These are phyloP conservation scores for Pluvianellus socialis DNA, from an alignment of 2,113 vertebrate species.

Conservation along the genomic window DNA sequence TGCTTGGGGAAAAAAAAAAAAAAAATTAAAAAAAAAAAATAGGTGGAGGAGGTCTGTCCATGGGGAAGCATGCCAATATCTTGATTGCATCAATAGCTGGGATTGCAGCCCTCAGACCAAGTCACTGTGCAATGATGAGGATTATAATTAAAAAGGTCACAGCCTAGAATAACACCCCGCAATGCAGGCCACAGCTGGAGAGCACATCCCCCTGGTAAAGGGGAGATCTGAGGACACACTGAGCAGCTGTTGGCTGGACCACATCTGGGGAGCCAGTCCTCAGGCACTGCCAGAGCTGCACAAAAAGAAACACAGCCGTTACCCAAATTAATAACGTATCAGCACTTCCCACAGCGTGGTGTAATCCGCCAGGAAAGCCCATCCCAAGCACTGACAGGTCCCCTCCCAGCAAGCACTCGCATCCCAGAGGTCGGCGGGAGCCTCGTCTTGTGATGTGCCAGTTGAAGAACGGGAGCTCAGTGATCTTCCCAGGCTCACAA, in stretches of 20 bases:
- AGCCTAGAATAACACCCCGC: background rate
- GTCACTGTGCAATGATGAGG: background rate
- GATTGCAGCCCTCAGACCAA: background rate
- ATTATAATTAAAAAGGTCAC: slow-evolving; percentile 47
- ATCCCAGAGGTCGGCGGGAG: fast-evolving
- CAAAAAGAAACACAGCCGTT: fast-evolving
- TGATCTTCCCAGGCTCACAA: background rate
- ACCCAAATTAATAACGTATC: background rate
- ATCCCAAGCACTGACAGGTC: background rate
- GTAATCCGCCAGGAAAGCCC: background rate
- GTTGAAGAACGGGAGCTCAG: background rate
- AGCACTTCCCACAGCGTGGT: background rate
- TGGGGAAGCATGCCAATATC: background rate
- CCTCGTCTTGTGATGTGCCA: background rate
- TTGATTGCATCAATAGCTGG: background rate
- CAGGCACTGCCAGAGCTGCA: fast-evolving
- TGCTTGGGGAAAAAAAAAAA: background rate
- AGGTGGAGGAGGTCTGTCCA: background rate
- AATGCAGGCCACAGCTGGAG: background rate
- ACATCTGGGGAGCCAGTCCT: background rate
- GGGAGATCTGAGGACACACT: background rate
- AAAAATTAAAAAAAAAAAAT: background rate
- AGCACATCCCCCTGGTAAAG: background rate
- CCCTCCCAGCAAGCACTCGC: fast-evolving
- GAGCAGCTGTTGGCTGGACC: background rate